Conservation (phyloP, 2,888 invertebrate genomes). For the Acronicta leporina region DNA sequence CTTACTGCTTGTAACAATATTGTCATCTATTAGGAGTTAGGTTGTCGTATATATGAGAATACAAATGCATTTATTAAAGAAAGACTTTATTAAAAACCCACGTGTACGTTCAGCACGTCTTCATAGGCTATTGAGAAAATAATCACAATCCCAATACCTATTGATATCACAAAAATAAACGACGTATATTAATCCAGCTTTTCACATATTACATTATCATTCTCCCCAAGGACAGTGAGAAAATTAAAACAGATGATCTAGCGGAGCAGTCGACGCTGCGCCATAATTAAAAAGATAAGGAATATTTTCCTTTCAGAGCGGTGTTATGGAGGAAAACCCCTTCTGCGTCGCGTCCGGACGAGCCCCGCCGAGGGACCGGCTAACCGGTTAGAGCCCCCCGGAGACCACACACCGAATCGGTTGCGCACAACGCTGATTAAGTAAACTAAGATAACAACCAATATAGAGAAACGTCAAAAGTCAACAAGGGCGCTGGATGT, state of each 20-base stretch:
- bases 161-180: conserved; percentile 35
- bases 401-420: conserved; percentile 80
- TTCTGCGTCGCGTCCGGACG: conserved; percentile 63
- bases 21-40: background rate
- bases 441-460: conserved; percentile 88
- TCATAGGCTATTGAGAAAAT: conserved; percentile 28
- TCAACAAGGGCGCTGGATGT: conserved; percentile 85
- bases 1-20: conserved; percentile 3
- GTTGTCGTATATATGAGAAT: background rate
- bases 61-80: conserved; percentile 5
- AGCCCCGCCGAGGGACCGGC: conserved; percentile 69
- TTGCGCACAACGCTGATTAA: conserved; percentile 85
- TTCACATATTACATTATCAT: conserved; percentile 60
- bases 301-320: conserved; percentile 79
- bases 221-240: conserved; percentile 73
- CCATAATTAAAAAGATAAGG: conserved; percentile 89
- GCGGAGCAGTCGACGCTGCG: conserved; percentile 75
- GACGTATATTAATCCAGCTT: conserved; percentile 43
- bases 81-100: conserved; percentile 14
- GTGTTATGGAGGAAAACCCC: conserved; percentile 75
- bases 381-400: conserved; percentile 83
- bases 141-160: conserved; percentile 38
- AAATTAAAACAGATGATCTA: conserved; percentile 88
- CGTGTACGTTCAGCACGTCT: background rate
- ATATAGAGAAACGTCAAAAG: conserved; percentile 85